These are phyloP conservation scores for Drosophila azteca DNA, from an alignment of 1,140 invertebrate genomes.

Conservation along the genomic window DNA sequence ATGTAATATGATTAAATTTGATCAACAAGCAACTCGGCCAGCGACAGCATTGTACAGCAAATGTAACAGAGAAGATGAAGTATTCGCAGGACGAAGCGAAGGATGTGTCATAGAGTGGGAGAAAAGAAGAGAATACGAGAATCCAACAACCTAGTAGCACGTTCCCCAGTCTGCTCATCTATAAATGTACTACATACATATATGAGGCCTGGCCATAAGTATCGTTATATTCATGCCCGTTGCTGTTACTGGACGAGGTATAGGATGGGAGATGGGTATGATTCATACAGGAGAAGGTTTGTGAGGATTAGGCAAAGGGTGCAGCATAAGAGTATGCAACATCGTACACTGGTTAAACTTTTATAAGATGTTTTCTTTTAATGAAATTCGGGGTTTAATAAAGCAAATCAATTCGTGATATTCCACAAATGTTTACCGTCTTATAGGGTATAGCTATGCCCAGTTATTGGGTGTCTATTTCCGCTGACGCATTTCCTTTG, in stretches of 20 bases:
- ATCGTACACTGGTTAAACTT: too few relatives aligned
- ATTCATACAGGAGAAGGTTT: not conserved
- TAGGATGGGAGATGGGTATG: constrained; percentile 14
- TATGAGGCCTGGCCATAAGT: constrained; percentile 51
- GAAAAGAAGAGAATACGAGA: constrained; percentile 23
- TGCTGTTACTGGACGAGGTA: not conserved
- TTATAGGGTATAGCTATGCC: constrained; percentile 3
- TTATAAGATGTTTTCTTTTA: too few relatives aligned
- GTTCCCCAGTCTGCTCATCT: constrained; percentile 46
- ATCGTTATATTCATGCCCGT: constrained; percentile 22
- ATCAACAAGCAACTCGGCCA: constrained; percentile 61
- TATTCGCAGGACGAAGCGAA: not conserved
- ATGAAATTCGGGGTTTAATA: too few relatives aligned
- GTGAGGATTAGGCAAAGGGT: too few relatives aligned
- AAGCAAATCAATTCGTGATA: too few relatives aligned
- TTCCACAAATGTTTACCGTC: too few relatives aligned
- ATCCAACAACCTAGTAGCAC: constrained; percentile 34
- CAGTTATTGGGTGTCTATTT: not conserved
- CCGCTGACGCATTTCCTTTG: constrained; percentile 14
- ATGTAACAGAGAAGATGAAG: constrained; percentile 29
- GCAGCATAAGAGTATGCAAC: too few relatives aligned
- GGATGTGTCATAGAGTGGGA: not conserved
- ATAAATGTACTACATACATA: constrained; percentile 43
- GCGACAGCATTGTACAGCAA: constrained; percentile 42
- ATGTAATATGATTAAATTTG: constrained; percentile 82